Evolutionary conservation across 2,888 invertebrate species (phyloP), one percentile per base, ranked within the genome.

Genomic region (Ceraclea dissimilis): DNA sequence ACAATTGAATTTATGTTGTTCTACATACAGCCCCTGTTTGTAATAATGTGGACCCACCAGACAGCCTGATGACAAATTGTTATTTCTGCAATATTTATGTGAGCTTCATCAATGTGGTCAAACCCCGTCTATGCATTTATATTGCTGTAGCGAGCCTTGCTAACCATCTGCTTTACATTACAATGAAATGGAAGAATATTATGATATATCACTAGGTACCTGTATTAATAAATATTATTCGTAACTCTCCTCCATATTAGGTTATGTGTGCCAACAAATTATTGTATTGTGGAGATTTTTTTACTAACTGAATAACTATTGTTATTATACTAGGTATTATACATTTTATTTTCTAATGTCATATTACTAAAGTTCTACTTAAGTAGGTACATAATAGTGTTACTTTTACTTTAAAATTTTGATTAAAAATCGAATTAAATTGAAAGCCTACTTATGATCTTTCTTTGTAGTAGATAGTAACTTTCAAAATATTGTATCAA

Each of bases 21-120:
- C 26, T 26, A 26, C 26, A 26, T 4, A 6, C 26, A 26, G 26
- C 26, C 26, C 26, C 26, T 26, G 26, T 26, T 26, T 4, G 10
- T 26, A 10, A 26, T 26, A 26, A 26, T 52, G 51, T 52, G 44
- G 21, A 18, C 52, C 52, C 31, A 46, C 52, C 48, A 19, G 49
- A 48, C 48, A 34, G 50, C 20, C 10, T 18, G 49, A 54, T 54
- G 53, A 54, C 53, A 54, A 54, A 54, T 54, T 54, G 53, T 48
- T 48, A 31, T 49, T 39, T 54, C 31, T 54, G 48, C 33, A 20
- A 54, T 49, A 49, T 54, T 54, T 54, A 54, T 54, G 53, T 49
- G 21, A 8, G 53, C 18, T 10, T 19, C 46, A 20, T 49, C 39
- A 39, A 39, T 39, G 39, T 39, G 39, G 39, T 39, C 13, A 13